Base-by-base conservation (phyloP, 2,888 invertebrate species). In the Caenorhabditis sinica region DNA sequence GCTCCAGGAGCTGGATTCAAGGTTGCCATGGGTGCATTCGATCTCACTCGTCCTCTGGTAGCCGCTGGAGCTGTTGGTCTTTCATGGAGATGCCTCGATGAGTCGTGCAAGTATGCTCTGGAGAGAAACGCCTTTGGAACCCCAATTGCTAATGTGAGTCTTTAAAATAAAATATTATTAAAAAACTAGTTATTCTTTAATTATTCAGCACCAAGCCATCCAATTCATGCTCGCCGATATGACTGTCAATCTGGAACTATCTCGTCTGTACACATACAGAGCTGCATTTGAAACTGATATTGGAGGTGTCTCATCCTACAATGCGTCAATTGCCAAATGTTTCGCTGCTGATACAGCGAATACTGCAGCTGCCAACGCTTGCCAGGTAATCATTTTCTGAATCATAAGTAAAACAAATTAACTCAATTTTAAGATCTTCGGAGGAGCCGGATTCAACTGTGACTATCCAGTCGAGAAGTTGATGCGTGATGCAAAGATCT, bases 401-500 rank as follows among this genome's bases (percentile, higher is more conserved):
- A 3, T 56, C 28, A 56, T 23, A 28, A 28, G 23, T 23, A 43
- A 43, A 3, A n/a, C 0, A 56, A 23, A 20, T 15, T 4, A 1
- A 11, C 15, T 17, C 30, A 58, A 36, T n/a, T 69, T 87, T 56
- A 77, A 91, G 88, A 89, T 91, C 49, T 91, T 91, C 72, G 91
- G 90, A 58, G 90, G 91, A n/a, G 90, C 91, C 68, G 92, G 92
- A 0, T 98, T 96, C 94, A 98, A 98, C 94, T 95, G 95, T 28
- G 98, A 98, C 36, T 99, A 98, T 93, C 98, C 98, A 0, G 98
- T 97, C 0, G 98, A 99, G 93, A 99, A 99, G 93, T 94, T 99
- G 73, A 98, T 98, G 97, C 95, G 98, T 73, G 98, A 99, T 94
- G 98, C 98, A 17, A 99, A 99, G 93, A 98, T 99, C 91, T 98